Evolutionary conservation across 2,113 vertebrate species (phyloP).

Genomic region (Rhabdornis inornatus): DNA sequence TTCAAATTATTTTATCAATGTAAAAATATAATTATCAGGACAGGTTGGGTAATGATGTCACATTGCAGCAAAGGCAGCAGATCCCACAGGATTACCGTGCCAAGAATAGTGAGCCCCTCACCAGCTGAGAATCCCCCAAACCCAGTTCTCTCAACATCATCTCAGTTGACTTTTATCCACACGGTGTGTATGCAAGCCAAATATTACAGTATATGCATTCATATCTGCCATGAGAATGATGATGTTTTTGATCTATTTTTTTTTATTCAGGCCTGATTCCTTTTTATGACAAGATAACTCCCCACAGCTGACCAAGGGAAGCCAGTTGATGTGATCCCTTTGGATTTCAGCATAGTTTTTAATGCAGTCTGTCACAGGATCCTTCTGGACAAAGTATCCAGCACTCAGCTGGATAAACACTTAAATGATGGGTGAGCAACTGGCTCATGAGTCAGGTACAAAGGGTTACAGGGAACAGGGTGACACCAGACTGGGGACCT

Average conservation of each 20-base stretch:
- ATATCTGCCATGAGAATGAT: not conserved
- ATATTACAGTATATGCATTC: not conserved
- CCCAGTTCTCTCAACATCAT: not conserved
- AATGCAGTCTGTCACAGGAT: not conserved
- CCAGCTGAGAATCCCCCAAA: not conserved
- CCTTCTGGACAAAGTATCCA: not conserved
- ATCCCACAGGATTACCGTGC: not conserved
- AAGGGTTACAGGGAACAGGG: not conserved
- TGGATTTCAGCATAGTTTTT: not conserved
- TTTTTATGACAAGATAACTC: not conserved
- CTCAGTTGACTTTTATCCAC: not conserved
- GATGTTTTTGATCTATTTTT: not conserved
- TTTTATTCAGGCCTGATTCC: not conserved
- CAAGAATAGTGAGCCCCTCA: not conserved
- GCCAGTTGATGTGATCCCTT: not conserved
- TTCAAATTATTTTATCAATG: not conserved
- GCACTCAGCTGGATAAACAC: not conserved
- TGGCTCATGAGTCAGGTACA: fast-evolving
- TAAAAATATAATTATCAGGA: not conserved
- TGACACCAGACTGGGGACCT: not conserved
- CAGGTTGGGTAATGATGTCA: not conserved
- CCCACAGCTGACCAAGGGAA: not conserved
- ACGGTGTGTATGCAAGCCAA: not conserved
- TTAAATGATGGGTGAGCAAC: not conserved
- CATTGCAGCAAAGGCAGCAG: not conserved